A percentile compares a stretch with the other conserved stretches of the same genome.
These are phyloP conservation scores for Hesperophylax magnus DNA, from an alignment of 1,140 invertebrate genomes.

Conservation along the genomic window DNA sequence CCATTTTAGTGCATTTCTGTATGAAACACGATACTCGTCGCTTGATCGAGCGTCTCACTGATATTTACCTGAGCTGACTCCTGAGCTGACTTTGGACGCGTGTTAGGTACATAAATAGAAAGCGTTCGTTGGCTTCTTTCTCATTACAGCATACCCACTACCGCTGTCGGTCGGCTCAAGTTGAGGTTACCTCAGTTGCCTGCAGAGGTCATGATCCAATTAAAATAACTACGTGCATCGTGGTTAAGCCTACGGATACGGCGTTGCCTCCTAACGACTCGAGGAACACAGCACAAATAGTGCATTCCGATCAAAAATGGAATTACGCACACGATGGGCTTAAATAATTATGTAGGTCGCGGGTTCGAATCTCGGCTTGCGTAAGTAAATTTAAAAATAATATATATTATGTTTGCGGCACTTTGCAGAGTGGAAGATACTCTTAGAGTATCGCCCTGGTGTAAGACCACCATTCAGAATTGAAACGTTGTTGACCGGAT, in stretches of 20 bases:
- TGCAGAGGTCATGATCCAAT: conserved; percentile 19
- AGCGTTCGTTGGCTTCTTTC: conserved; percentile 23
- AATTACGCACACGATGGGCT: no score
- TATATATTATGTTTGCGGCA: no score
- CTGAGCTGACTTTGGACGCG: background rate
- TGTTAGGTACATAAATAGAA: conserved; percentile 6
- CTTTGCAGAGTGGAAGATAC: no score
- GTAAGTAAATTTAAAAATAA: no score
- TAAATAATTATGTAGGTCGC: no score
- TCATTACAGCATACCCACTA: background rate
- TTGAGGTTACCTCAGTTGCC: background rate
- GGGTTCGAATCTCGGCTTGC: no score
- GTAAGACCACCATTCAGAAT: no score
- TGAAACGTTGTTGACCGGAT: no score
- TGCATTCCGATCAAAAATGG: no score
- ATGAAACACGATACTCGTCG: background rate
- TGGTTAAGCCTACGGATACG: background rate
- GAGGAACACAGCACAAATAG: no score
- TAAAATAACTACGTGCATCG: conserved; percentile 1
- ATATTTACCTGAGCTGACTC: background rate
- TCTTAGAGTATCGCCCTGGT: no score
- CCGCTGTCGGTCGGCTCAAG: no score
- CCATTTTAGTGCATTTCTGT: background rate
- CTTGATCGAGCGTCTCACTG: background rate
- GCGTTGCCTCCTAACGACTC: background rate